Evolutionary conservation across 2,797 vertebrate species (phyloP).

Genomic region (Harpagifer antarcticus): DNA sequence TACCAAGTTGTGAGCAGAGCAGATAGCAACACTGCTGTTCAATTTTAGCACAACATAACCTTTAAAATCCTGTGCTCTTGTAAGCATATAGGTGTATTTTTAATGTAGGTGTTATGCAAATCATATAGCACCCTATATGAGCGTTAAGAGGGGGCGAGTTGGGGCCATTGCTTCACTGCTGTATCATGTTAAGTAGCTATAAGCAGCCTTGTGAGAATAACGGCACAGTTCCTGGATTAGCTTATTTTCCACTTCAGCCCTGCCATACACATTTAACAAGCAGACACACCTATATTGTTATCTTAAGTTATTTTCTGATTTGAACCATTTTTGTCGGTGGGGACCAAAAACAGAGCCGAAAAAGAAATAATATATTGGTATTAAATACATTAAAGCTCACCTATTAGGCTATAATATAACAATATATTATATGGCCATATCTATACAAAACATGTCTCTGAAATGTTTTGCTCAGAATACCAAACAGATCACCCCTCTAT

Average conservation of each 20-base stretch:
- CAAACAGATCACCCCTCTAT: too few relatives aligned
- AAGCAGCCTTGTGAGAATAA: slow-evolving; percentile 22
- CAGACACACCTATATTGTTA: not conserved
- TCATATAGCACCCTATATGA: not conserved
- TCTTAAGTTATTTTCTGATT: not conserved
- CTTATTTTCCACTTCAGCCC: slow-evolving; percentile 23
- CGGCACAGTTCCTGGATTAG: slow-evolving; percentile 24
- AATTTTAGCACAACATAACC: too few relatives aligned
- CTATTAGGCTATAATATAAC: too few relatives aligned
- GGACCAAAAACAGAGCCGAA: not conserved
- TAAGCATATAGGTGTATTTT: not conserved
- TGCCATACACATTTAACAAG: not conserved
- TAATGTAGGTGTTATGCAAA: not conserved
- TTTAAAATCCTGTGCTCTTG: too few relatives aligned
- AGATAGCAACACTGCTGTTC: too few relatives aligned
- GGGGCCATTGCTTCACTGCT: slow-evolving; percentile 14
- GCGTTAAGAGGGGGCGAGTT: not conserved
- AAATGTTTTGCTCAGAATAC: too few relatives aligned
- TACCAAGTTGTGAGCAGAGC: not conserved
- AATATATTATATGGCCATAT: too few relatives aligned
- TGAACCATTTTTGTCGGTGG: not conserved
- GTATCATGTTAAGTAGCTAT: slow-evolving; percentile 48
- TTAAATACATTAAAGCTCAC: too few relatives aligned
- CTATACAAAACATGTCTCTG: too few relatives aligned
- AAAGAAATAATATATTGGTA: not conserved